A percentile compares a stretch with the other conserved stretches of the same genome.
phyloP scores from a whole-genome alignment of 2,113 vertebrate genomes.

The Dendropsophus ebraccatus region DNA sequence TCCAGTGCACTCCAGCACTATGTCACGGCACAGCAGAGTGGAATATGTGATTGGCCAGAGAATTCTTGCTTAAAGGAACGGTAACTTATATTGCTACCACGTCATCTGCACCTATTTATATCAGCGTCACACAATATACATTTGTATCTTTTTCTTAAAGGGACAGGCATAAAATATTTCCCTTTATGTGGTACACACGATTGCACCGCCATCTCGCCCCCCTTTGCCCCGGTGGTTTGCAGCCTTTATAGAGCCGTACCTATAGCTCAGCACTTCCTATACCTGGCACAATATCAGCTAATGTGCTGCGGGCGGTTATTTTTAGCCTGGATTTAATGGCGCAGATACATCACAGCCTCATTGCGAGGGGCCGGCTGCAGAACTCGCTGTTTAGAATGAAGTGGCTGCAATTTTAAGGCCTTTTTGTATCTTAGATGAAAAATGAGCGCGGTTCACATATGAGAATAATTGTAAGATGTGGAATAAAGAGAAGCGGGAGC shows the following conservation, averaged over 20 bases:
- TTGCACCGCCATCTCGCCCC: too few species aligned
- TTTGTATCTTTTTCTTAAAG: too few species aligned
- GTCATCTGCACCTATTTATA: too few species aligned
- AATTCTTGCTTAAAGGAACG: too few species aligned
- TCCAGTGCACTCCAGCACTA: too few species aligned
- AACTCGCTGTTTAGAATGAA: conserved; percentile 29
- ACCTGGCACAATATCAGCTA: conserved; percentile 13
- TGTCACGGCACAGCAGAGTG: too few species aligned
- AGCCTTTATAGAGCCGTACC: neutral
- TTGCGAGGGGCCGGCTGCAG: neutral
- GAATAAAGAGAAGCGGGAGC: conserved; percentile 4
- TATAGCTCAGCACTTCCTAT: neutral
- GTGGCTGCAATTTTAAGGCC: conserved; percentile 42
- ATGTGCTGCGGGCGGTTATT: conserved; percentile 9
- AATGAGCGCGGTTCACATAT: conserved; percentile 19
- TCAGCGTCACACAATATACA: too few species aligned
- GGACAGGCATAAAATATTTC: too few species aligned
- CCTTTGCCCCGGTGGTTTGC: too few species aligned
- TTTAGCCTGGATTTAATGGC: conserved; percentile 28
- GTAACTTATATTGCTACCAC: too few species aligned
- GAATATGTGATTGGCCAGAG: too few species aligned
- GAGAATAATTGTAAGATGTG: conserved; percentile 31
- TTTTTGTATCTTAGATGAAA: conserved; percentile 49
- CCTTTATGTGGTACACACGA: too few species aligned
- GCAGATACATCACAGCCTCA: conserved; percentile 14